Conservation (phyloP, 2,113 vertebrate species). For the Rhinolophus ferrumequinum region DNA sequence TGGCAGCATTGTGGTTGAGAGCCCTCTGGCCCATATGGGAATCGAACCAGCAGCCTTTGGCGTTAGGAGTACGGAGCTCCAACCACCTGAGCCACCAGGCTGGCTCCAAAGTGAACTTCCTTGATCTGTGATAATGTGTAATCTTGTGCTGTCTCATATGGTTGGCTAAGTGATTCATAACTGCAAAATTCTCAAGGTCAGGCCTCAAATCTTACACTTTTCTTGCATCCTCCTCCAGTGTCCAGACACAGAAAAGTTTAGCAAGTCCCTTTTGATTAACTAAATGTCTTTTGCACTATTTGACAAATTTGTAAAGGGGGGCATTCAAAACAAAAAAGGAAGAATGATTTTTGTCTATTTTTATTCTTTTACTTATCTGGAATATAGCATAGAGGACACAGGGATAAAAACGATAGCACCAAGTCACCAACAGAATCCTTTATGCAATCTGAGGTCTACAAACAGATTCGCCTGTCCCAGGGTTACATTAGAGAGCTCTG, state of each 20-base stretch:
- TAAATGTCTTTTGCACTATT: neutral
- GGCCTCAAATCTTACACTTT: neutral
- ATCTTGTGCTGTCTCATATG: neutral
- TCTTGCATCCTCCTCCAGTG: neutral
- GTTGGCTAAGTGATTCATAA: neutral
- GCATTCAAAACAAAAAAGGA: neutral
- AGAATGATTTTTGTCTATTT: neutral
- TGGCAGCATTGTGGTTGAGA: no score
- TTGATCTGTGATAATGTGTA: neutral
- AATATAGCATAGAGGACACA: neutral
- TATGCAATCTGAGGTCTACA: neutral
- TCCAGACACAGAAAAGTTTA: neutral
- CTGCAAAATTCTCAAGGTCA: neutral
- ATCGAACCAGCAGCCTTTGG: no score
- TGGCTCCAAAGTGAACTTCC: neutral
- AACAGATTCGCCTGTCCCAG: neutral
- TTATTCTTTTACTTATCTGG: constrained; percentile 38
- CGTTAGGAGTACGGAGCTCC: no score
- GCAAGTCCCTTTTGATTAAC: neutral
- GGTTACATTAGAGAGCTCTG: neutral
- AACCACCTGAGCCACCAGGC: no score
- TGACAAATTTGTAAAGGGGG: neutral
- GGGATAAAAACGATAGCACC: neutral
- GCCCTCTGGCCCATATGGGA: no score
- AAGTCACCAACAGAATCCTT: neutral